Conservation (phyloP, 2,113 vertebrate species). For the Eulemur rufifrons region DNA sequence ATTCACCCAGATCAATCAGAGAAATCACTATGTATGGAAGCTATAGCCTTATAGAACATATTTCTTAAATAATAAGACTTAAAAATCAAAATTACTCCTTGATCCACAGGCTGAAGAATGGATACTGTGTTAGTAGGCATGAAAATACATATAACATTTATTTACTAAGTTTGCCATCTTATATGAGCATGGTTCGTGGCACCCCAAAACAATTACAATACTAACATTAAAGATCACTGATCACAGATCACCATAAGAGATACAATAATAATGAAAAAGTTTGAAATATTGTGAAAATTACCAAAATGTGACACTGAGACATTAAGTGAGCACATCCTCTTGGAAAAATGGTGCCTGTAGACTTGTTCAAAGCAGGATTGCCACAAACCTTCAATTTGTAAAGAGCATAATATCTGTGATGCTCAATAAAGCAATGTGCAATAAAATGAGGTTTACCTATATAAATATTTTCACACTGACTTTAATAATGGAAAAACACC, state of each 20-base stretch:
- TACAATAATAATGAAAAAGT: neutral
- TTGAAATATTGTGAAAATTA: neutral
- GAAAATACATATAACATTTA: neutral
- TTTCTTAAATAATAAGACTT: too few relatives aligned
- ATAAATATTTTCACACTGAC: neutral
- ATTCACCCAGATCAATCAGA: too few relatives aligned
- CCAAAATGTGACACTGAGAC: neutral
- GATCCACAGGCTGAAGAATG: too few relatives aligned
- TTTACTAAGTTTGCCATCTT: neutral
- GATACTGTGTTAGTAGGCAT: too few relatives aligned
- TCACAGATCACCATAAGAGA: neutral
- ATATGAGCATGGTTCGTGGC: neutral
- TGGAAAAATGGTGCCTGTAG: neutral
- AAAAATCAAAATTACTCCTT: too few relatives aligned
- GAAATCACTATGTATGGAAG: too few relatives aligned
- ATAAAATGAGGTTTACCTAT: neutral
- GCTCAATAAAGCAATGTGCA: neutral
- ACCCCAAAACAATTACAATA: neutral
- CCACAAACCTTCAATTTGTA: neutral
- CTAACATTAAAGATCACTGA: neutral
- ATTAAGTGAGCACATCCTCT: neutral
- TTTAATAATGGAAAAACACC: neutral
- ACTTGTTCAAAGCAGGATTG: neutral
- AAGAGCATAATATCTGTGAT: neutral
- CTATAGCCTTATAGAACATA: too few relatives aligned